Evolutionary conservation across 2,113 vertebrate genomes (phyloP), one percentile per base, ranked within the genome.

Genomic region (Ceuthmochares aereus): DNA sequence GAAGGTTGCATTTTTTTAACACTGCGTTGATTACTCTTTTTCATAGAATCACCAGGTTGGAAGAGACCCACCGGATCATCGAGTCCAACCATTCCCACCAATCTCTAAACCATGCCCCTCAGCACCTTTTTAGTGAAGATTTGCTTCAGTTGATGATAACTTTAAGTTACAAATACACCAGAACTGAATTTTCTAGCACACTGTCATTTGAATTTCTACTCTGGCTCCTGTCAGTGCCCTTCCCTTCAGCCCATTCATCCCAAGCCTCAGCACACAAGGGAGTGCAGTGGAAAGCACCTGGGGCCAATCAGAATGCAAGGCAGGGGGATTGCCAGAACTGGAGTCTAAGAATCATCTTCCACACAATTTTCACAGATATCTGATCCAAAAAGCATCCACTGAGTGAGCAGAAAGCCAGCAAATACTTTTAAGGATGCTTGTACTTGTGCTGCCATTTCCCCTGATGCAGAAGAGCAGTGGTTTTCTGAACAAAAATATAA

Each of bases 11-110:
- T 12, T 78, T 58, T 45, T 32, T 37, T 29, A 88, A 19, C 20
- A 9, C 8, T 18, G 7, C 0, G 0, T 2, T 62, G 10, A 17
- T 52, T n/a, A n/a, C n/a, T n/a, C n/a, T n/a, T n/a, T n/a, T n/a
- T n/a, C n/a, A n/a, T n/a, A n/a, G n/a, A n/a, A n/a, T n/a, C n/a
- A n/a, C n/a, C n/a, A n/a, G n/a, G n/a, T n/a, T n/a, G n/a, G n/a
- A n/a, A n/a, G n/a, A n/a, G n/a, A n/a, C n/a, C n/a, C n/a, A n/a
- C n/a, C n/a, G n/a, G n/a, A n/a, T n/a, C n/a, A n/a, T n/a, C n/a
- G n/a, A n/a, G n/a, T n/a, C n/a, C n/a, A n/a, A n/a, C n/a, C n/a
- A n/a, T n/a, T n/a, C n/a, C n/a, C n/a, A n/a, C n/a, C n/a, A n/a
- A n/a, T n/a, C n/a, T n/a, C n/a, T n/a, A n/a, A n/a, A n/a, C n/a